Conservation (phyloP, 2,797 vertebrate genomes). For the Megaceryle alcyon region DNA sequence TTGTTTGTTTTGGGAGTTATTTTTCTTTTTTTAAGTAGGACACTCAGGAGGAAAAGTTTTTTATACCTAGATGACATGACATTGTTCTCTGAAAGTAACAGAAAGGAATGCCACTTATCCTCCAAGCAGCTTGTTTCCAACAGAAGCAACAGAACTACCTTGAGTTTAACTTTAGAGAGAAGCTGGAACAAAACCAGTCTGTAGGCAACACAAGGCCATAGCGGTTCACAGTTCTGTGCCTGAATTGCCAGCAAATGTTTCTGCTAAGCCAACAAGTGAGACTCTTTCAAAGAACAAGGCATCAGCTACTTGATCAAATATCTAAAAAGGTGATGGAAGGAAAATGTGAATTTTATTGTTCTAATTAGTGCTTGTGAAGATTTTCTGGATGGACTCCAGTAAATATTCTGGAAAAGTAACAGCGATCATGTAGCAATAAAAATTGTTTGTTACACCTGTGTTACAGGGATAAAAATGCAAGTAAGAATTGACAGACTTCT, state of each 20-base stretch:
- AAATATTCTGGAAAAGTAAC: neutral
- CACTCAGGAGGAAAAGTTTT: neutral
- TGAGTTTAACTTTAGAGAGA: neutral
- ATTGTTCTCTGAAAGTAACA: neutral
- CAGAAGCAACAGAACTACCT: neutral
- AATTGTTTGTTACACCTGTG: neutral
- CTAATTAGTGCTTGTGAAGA: neutral
- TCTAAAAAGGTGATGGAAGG: neutral
- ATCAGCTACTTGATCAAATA: neutral
- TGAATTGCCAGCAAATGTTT: neutral
- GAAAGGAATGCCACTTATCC: neutral
- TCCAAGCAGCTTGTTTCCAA: neutral
- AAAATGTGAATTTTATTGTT: neutral
- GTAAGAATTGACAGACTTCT: neutral
- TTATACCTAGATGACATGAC: neutral
- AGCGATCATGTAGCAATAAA: accelerated
- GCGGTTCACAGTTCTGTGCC: neutral
- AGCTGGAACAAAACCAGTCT: neutral
- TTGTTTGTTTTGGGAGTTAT: neutral
- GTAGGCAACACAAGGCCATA: neutral
- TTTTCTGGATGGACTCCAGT: neutral
- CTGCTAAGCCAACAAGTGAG: neutral
- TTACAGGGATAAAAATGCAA: neutral
- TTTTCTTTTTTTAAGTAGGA: neutral
- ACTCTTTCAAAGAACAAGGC: neutral